Evolutionary conservation across 2,888 invertebrate genomes (phyloP).

Genomic region (Corbicula japonica): DNA sequence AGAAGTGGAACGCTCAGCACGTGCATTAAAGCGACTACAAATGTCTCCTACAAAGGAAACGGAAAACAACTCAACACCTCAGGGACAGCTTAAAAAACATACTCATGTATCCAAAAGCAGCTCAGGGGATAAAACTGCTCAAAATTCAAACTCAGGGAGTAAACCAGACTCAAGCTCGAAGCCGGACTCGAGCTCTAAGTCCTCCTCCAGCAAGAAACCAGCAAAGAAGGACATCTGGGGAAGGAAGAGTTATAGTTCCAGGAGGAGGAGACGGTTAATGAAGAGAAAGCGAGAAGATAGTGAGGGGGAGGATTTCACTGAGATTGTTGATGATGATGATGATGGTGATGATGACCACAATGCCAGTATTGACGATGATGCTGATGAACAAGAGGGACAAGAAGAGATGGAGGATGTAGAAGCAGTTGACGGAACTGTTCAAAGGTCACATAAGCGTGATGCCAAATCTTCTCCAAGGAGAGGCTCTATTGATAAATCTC

Average conservation of each 20-base stretch:
- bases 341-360: constrained; percentile 58
- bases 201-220: constrained; percentile 53
- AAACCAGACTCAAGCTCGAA: constrained; percentile 24
- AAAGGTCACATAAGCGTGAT: constrained; percentile 17
- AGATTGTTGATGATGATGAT: constrained; percentile 49
- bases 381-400: constrained; percentile 64
- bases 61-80: constrained; percentile 49
- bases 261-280: constrained; percentile 54
- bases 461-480: constrained; percentile 6
- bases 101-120: constrained; percentile 32
- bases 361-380: constrained; percentile 32
- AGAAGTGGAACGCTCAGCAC: constrained; percentile 70
- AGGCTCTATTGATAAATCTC: constrained; percentile 15
- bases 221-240: constrained; percentile 66
- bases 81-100: constrained; percentile 36
- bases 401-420: constrained; percentile 65
- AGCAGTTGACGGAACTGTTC: constrained; percentile 17
- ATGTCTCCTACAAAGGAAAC: constrained; percentile 55
- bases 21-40: constrained; percentile 43
- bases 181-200: not conserved
- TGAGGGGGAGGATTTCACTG: constrained; percentile 17
- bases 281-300: constrained; percentile 27
- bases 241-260: constrained; percentile 55
- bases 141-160: constrained; percentile 45
- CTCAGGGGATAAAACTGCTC: constrained; percentile 44